These are phyloP conservation scores for Sussaba pulchella DNA, from an alignment of 2,888 invertebrate species.

Conservation along the genomic window DNA sequence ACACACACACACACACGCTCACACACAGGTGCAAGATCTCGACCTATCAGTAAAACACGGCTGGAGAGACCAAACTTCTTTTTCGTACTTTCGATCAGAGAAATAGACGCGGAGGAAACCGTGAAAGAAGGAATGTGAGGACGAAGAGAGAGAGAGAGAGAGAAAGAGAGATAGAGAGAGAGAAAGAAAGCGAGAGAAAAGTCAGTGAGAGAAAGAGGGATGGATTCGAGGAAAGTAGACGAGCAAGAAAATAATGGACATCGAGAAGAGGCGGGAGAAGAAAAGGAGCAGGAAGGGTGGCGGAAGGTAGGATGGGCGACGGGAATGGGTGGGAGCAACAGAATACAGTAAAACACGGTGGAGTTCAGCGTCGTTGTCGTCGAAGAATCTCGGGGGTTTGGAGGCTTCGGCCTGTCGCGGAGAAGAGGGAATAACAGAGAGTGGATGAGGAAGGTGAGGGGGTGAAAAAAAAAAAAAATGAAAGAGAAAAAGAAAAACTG, in stretches of 20 bases:
- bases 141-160: not conserved
- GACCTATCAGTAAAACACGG: conserved; percentile 49
- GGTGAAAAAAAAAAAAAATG: not conserved
- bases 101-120: conserved; percentile 12
- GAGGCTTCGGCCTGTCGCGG: conserved; percentile 70
- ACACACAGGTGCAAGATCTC: conserved; percentile 29
- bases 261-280: conserved; percentile 10
- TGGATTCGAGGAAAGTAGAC: conserved; percentile 32
- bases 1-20: conserved; percentile 28
- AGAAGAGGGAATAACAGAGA: conserved; percentile 58
- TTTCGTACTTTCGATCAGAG: conserved; percentile 54
- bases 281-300: conserved; percentile 1
- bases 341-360: conserved; percentile 30
- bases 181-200: conserved; percentile 3
- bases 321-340: conserved; percentile 15
- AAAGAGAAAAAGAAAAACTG: conserved; percentile 3
- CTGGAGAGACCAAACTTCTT: conserved; percentile 37
- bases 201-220: not conserved
- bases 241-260: conserved; percentile 45
- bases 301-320: not conserved
- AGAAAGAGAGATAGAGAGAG: not conserved
- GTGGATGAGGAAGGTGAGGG: not conserved
- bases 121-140: conserved; percentile 5
- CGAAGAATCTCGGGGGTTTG: conserved; percentile 31
- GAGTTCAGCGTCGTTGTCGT: conserved; percentile 66